Conservation (phyloP, 2,113 vertebrate species). For the Meleagris gallopavo region DNA sequence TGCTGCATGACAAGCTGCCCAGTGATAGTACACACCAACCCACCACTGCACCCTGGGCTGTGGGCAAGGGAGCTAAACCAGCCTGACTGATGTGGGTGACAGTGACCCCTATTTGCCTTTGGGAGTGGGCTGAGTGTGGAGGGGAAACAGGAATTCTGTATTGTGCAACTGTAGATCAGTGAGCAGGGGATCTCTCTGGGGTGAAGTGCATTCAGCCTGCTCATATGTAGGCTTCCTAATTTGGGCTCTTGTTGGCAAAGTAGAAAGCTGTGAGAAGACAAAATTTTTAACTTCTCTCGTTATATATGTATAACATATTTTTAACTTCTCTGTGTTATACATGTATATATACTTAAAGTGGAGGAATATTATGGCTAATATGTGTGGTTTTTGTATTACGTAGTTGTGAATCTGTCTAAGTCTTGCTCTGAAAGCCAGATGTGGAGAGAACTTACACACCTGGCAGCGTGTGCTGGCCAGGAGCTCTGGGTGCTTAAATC, state of each 20-base stretch:
- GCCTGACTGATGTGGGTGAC: background rate
- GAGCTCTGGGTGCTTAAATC: background rate
- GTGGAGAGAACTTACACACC: conserved; percentile 17
- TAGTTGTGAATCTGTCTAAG: background rate
- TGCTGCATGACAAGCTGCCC: background rate
- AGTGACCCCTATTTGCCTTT: background rate
- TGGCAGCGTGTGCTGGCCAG: background rate
- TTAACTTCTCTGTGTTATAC: background rate
- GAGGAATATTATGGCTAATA: background rate
- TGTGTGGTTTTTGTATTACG: background rate
- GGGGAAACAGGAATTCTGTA: background rate
- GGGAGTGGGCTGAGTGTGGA: background rate
- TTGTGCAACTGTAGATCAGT: background rate
- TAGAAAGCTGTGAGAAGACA: background rate
- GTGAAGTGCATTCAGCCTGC: background rate
- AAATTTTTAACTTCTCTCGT: background rate
- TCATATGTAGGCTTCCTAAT: background rate
- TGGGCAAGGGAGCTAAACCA: background rate
- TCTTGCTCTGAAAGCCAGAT: conserved; percentile 41
- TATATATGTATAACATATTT: too few relatives aligned
- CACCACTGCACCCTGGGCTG: background rate
- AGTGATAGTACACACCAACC: fast-evolving
- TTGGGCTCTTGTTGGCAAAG: background rate
- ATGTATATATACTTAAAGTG: background rate
- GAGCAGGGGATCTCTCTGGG: background rate